Conservation (phyloP, 2,797 vertebrate species). For the Nyctibius grandis region DNA sequence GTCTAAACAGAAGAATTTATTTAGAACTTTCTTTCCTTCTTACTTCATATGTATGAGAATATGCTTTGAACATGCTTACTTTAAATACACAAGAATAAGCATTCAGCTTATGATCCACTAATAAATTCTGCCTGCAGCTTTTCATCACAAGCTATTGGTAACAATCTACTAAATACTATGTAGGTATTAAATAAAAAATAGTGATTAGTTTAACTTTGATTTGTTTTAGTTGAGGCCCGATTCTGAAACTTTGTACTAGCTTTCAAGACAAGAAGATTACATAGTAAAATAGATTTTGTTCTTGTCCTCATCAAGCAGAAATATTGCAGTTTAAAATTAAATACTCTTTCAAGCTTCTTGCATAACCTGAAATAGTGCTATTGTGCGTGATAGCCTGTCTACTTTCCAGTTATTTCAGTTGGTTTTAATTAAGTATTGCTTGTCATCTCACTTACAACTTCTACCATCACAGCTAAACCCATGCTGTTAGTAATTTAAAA, state of each 20-base stretch:
- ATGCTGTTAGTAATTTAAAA: not conserved
- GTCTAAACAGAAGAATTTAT: not conserved
- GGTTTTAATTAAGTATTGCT: not conserved
- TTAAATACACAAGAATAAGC: not conserved
- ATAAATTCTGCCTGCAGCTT: not conserved
- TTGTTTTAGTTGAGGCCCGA: not conserved
- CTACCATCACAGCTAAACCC: not conserved
- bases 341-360: not conserved
- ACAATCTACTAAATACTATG: not conserved
- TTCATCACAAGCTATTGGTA: not conserved
- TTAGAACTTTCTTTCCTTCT: not conserved
- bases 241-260: not conserved
- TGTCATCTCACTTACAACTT: not conserved
- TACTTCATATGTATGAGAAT: not conserved
- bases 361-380: not conserved
- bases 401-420: not conserved
- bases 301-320: not conserved
- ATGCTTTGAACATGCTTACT: not conserved
- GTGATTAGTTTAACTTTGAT: not conserved
- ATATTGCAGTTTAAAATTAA: not conserved
- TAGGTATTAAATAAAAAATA: not conserved
- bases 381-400: not conserved
- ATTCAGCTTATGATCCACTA: not conserved
- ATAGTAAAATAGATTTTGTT: not conserved
- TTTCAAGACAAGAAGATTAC: not conserved